These are phyloP conservation scores for Ectobius pallidus DNA, from an alignment of 2,888 invertebrate genomes.

Conservation along the genomic window DNA sequence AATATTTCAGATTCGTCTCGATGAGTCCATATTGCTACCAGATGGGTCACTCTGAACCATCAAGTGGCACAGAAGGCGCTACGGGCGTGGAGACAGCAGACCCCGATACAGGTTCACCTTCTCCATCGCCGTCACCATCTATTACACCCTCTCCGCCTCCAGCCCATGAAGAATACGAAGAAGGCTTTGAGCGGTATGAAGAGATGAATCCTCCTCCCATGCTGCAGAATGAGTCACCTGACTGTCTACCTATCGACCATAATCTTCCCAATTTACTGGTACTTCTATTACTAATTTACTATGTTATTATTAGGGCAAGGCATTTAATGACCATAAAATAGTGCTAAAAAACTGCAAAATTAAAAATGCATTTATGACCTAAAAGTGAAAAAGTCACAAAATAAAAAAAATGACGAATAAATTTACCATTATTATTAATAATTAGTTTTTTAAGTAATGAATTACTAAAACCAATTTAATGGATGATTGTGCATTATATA, in stretches of 20 bases:
- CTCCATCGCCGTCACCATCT: slow-evolving; percentile 21
- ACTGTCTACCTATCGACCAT: slow-evolving; percentile 41
- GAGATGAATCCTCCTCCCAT: background rate
- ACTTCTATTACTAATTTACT: no score
- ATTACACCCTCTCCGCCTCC: slow-evolving; percentile 30
- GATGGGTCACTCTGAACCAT: slow-evolving; percentile 35
- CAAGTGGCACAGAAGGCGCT: background rate
- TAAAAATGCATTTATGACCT: no score
- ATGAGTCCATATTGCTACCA: background rate
- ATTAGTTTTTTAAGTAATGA: no score
- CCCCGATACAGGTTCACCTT: slow-evolving; percentile 19
- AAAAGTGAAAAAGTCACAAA: no score
- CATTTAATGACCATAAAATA: no score
- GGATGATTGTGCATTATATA: no score
- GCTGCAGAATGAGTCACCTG: slow-evolving; percentile 1
- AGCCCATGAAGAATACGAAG: background rate
- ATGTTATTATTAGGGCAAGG: no score
- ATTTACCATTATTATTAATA: no score
- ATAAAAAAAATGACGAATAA: no score
- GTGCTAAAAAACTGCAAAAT: no score
- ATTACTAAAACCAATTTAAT: no score
- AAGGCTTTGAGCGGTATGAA: background rate
- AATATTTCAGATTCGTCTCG: no score
- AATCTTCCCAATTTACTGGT: slow-evolving; percentile 42
- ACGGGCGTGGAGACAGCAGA: slow-evolving; percentile 18